Base-by-base conservation (phyloP, 2,113 vertebrate genomes). In the Pollimyrus isidori region DNA sequence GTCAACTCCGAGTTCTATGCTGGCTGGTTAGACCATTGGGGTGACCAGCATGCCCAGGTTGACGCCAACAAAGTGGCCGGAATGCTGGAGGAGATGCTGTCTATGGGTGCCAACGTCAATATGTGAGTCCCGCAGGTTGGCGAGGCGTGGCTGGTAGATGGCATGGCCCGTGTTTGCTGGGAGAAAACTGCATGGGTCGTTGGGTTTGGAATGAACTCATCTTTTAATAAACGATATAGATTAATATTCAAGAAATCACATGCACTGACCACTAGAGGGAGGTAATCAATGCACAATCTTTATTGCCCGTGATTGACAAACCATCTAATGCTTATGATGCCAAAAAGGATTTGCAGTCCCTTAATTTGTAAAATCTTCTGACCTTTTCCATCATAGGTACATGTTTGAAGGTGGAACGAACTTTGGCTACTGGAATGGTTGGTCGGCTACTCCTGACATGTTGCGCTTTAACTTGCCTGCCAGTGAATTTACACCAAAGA, bases 331-430 rank as follows among this genome's bases (percentile, higher is more conserved):
- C 4, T 17, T 39, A 19, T 80, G 30, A 42, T 35, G 3, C 42
- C n/a, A 39, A 17, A 80, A 80, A 42, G 2, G 17, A 42, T 80
- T 80, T 80, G 13, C 15, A 39, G 35, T 80, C 73, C 35, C 4
- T 13, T 80, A 15, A 80, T 39, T 76, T 80, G 2, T 84, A 84
- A 46, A 84, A 45, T 52, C 46, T 19, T 87, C 21, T 39, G 1
- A 39, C 5, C 7, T 30, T 48, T 90, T 73, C 92, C 21, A 4
- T 89, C 49, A 0, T 91, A 99, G 98, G 98, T 99, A 99, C 94
- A 99, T 99, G 98, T 99, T 99, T 95, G 98, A 98, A 53, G 98
- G 98, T 87, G 98, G 98, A 58, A 99, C 97, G 0, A 99, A 99
- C 94, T 99, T 99, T 52, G 98, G 97, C 89, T 99, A 98, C 93